Conservation (phyloP, 2,888 invertebrate genomes). For the Reticulitermes lucifugus region DNA sequence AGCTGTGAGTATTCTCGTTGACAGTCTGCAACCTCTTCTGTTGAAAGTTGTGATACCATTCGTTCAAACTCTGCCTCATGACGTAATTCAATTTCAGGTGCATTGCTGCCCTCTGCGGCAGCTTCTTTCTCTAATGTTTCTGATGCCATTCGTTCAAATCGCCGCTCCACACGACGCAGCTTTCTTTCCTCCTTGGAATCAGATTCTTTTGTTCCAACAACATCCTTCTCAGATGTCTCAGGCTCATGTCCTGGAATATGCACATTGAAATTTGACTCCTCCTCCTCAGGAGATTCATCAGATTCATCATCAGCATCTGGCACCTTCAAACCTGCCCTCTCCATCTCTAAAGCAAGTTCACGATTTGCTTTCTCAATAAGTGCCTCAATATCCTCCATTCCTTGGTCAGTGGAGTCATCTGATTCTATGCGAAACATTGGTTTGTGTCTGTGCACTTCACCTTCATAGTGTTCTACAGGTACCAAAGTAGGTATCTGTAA, state of each 20-base stretch:
- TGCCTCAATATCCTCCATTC: conserved; percentile 42
- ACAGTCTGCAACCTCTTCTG: conserved; percentile 66
- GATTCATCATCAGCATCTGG: conserved; percentile 46
- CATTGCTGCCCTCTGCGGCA: conserved; percentile 58
- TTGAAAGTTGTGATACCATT: conserved; percentile 66
- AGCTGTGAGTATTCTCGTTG: conserved; percentile 64
- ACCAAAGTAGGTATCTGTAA: not conserved
- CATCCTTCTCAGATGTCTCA: conserved; percentile 39
- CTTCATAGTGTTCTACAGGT: conserved; percentile 39
- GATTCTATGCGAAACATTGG: conserved; percentile 65
- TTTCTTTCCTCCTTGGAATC: conserved; percentile 60
- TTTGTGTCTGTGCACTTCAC: conserved; percentile 57
- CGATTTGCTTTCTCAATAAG: conserved; percentile 34
- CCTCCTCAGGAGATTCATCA: conserved; percentile 57
- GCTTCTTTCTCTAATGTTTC: conserved; percentile 62
- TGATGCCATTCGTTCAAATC: conserved; percentile 68
- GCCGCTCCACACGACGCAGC: conserved; percentile 64
- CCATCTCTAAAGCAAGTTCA: conserved; percentile 30
- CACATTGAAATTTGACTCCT: conserved; percentile 50
- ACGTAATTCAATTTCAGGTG: conserved; percentile 61
- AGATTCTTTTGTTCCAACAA: not conserved
- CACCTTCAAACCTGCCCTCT: not conserved
- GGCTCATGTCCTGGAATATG: conserved; percentile 36
- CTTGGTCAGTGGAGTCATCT: conserved; percentile 56
- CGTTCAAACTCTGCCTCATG: conserved; percentile 64